Evolutionary conservation across 2,888 invertebrate species (phyloP).

Genomic region (Anoncus sp.): DNA sequence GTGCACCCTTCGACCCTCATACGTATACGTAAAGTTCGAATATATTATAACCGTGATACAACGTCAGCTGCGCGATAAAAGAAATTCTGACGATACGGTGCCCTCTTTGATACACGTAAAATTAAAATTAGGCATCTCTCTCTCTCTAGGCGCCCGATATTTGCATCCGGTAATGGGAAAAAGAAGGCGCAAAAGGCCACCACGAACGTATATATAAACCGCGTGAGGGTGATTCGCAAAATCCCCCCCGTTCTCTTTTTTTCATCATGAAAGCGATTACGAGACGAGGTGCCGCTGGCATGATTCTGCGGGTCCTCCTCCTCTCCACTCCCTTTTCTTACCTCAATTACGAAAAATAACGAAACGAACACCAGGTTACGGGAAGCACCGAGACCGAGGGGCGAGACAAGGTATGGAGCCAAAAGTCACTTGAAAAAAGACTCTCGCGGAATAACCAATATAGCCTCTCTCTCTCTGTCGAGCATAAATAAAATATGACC

Average conservation of each 20-base stretch:
- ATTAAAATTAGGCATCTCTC: conserved; percentile 81
- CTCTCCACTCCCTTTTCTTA: conserved; percentile 31
- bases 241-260: conserved; percentile 12
- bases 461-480: conserved; percentile 16
- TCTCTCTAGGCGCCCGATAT: conserved; percentile 78
- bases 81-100: conserved; percentile 70
- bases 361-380: conserved; percentile 39
- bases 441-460: conserved; percentile 29
- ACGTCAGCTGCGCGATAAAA: conserved; percentile 84
- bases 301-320: conserved; percentile 37
- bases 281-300: conserved; percentile 56
- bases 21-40: conserved; percentile 50
- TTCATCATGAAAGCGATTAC: conserved; percentile 46
- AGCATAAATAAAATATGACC: conserved; percentile 57
- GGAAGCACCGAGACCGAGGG: not conserved
- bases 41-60: conserved; percentile 71
- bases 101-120: conserved; percentile 86
- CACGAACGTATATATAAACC: conserved; percentile 23
- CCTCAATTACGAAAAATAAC: conserved; percentile 59
- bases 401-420: conserved; percentile 4
- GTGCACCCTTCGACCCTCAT: conserved; percentile 41
- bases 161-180: conserved; percentile 86
- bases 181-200: conserved; percentile 76
- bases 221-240: conserved; percentile 10
- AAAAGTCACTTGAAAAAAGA: conserved; percentile 39